Evolutionary conservation across 2,797 vertebrate species (phyloP), one percentile per base, ranked within the genome.

Genomic region (Sciaenops ocellatus): DNA sequence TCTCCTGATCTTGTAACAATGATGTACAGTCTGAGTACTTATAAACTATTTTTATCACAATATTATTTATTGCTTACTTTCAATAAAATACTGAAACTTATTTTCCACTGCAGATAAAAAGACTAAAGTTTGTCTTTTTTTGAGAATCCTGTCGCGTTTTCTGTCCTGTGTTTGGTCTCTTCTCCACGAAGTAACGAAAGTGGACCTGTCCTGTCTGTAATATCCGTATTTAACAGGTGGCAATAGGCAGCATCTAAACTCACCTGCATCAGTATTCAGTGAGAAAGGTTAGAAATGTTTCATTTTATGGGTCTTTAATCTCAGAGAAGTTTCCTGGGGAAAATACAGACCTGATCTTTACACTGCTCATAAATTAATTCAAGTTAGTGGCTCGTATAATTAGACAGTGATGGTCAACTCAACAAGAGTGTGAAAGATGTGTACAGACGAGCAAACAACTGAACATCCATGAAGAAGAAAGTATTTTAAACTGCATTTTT

Each of bases 1-100:
- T 89, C 87, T 86, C 91, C 89, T 93, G 91, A 95, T 96, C 95
- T 93, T 97, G 96, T 98, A 98, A 98, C 97, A 96, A 94, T 96
- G 95, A 95, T 99, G 98, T 99, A 98, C 97, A 98, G 97, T 96
- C 96, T 95, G 94, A 95, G 93, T 96, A 96, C 97, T 97, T 96
- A 97, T 95, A 96, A 97, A 96, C 97, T 98, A 95, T 99, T 99
- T 98, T 99, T 98, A 98, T 98, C 98, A 98, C 98, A 98, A 97
- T 98, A 97, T 99, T 99, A 99, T 99, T 99, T 99, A 99, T 99
- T 99, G 97, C 96, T 97, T 97, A 97, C 96, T 97, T 97, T 98
- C 97, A 98, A 97, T 98, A 99, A 98, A 98, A 96, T 98, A 95
- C 97, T 97, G 97, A 97, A 97, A 96, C 96, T 89, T 94, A 94